Conservation (phyloP, 2,113 vertebrate genomes). For the Pseudorectes ferrugineus region DNA sequence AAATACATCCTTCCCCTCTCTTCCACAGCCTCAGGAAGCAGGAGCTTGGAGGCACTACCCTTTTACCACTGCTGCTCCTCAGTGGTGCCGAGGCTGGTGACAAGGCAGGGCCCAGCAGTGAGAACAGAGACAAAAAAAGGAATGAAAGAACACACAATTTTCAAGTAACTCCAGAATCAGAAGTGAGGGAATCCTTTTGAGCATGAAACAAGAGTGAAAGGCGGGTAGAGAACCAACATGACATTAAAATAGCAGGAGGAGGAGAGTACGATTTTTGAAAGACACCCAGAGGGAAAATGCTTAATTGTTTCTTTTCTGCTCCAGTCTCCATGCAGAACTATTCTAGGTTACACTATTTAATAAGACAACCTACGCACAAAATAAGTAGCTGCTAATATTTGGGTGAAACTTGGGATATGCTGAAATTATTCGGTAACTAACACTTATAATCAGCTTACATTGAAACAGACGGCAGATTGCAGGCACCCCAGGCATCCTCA, state of each 20-base stretch:
- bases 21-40: background rate
- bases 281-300: background rate
- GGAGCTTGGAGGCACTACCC: background rate
- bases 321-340: background rate
- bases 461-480: background rate
- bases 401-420: background rate
- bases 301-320: constrained; percentile 29
- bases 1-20: background rate
- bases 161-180: background rate
- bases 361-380: background rate
- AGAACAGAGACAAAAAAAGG: background rate
- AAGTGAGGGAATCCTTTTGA: background rate
- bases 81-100: background rate
- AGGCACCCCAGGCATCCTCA: background rate
- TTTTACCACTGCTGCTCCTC: background rate
- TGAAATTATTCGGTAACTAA: constrained; percentile 10
- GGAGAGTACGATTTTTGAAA: constrained; percentile 2
- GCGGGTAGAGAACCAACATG: background rate
- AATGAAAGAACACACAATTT: background rate
- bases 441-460: background rate
- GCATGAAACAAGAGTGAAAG: background rate
- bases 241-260: constrained; percentile 17
- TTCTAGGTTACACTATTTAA: constrained; percentile 3
- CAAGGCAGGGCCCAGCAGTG: background rate
- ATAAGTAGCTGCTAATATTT: constrained; percentile 4